Percentiles rank a stretch among this genome's conserved stretches.
Conservation (phyloP, 1,140 invertebrate genomes). For the Caerostris darwini region DNA sequence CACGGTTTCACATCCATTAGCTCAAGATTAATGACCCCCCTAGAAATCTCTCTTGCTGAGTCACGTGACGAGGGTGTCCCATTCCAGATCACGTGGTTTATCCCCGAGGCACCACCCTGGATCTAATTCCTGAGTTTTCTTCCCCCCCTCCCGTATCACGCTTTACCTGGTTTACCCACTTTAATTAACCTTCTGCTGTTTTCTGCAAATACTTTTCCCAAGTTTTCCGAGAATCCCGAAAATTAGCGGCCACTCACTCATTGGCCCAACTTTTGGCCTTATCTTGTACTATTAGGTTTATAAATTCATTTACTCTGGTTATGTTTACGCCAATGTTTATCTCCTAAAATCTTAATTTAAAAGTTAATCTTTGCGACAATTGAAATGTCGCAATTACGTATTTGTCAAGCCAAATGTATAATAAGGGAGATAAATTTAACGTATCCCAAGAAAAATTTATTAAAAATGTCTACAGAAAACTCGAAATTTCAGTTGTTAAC, state of each 20-base stretch:
- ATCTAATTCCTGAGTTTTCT: constrained; percentile 74
- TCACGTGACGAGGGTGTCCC: constrained; percentile 75
- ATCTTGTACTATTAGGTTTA: constrained; percentile 13
- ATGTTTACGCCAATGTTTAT: constrained; percentile 14
- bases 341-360: background rate
- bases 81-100: constrained; percentile 70
- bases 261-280: background rate
- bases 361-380: background rate
- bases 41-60: constrained; percentile 49
- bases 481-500: too few relatives aligned
- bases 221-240: constrained; percentile 49
- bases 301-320: constrained; percentile 33
- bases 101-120: constrained; percentile 69
- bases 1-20: constrained; percentile 69
- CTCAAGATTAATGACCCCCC: constrained; percentile 74
- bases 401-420: background rate
- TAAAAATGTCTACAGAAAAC: too few relatives aligned
- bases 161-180: constrained; percentile 77
- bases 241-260: constrained; percentile 44
- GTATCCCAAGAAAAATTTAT: too few relatives aligned
- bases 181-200: constrained; percentile 76
- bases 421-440: background rate
- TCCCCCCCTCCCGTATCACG: constrained; percentile 72
- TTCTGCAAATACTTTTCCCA: constrained; percentile 72
- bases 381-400: background rate